Base-by-base conservation (phyloP, 2,113 vertebrate species). In the Neolamprologus fasciatus region DNA sequence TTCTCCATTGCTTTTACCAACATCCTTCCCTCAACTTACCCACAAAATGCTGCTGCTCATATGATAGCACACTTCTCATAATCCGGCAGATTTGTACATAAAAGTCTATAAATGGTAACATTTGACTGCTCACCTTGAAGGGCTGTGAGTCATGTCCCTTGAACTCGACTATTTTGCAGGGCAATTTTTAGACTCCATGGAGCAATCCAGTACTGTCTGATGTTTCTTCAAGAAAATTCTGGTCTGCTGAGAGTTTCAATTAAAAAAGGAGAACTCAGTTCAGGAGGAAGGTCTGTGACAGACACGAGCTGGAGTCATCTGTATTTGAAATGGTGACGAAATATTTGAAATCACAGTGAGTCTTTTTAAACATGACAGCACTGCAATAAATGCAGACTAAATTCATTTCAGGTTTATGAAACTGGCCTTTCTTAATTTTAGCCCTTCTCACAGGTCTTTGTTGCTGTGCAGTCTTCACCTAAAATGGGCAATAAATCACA, bases 51-150 rank as follows among this genome's bases (percentile, higher is more conserved):
- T 50, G 23, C 23, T 47, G 9, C 6, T 76, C 9, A 76, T 76
- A 28, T 47, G 9, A 47, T 50, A 5, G 71, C 16, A 19, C 42
- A 31, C 9, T 28, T 76, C 23, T 76, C 68, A 19, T 76, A 19
- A 76, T 28, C 26, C 0, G 0, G 16, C 16, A 76, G 42, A 50
- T 19, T 19, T 47, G 23, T 50, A 50, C 19, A 37, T 37, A 68
- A 37, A 37, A 37, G 19, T 68, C 19, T 31, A 19, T 19, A 76
- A 76, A 76, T 76, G 23, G 6, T 28, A 28, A 50, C 9, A 50
- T 76, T 76, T 50, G 23, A 28, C 71, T 76, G 42, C 23, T 31
- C 23, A 76, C 14, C 23, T 19, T 76, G 23, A 50, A 50, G 71
- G 71, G 23, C 40, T 50, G 42, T 76, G 23, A 28, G 26, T 28